Evolutionary conservation across 1,140 invertebrate species (phyloP).

Genomic region (Littorina saxatilis): DNA sequence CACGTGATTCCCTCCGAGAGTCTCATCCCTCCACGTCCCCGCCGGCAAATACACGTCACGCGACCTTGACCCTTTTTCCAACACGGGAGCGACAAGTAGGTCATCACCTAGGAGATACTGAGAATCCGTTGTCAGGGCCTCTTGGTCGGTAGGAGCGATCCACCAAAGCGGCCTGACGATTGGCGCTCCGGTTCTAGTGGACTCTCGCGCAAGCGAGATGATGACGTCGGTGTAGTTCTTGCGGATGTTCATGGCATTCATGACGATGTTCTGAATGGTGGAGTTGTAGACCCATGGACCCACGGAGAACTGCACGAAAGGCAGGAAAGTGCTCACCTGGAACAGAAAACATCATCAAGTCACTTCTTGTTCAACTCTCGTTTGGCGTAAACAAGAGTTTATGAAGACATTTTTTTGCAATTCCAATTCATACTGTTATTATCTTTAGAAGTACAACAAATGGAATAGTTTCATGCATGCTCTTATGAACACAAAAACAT

Average conservation of each 20-base stretch:
- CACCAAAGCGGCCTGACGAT: slow-evolving; percentile 92
- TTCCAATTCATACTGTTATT: too few species aligned
- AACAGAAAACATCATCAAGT: too few species aligned
- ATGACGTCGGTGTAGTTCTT: slow-evolving; percentile 77
- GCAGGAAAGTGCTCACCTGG: slow-evolving; percentile 90
- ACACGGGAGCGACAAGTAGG: slow-evolving; percentile 87
- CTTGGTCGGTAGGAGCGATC: slow-evolving; percentile 87
- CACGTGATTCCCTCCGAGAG: slow-evolving; percentile 65
- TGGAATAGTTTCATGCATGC: too few species aligned
- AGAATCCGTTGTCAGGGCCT: slow-evolving; percentile 86
- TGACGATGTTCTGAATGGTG: slow-evolving; percentile 81
- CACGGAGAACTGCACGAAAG: slow-evolving; percentile 90
- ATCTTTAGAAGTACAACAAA: too few species aligned
- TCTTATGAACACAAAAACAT: too few species aligned
- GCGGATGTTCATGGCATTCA: slow-evolving; percentile 83
- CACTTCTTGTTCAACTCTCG: too few species aligned
- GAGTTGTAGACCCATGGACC: slow-evolving; percentile 90
- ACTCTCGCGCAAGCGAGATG: slow-evolving; percentile 83
- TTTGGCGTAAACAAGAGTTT: too few species aligned
- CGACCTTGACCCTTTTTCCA: slow-evolving; percentile 80
- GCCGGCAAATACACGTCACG: slow-evolving; percentile 85
- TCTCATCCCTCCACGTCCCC: slow-evolving; percentile 55
- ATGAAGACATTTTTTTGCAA: too few species aligned
- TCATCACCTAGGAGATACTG: slow-evolving; percentile 89
- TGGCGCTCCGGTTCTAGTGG: slow-evolving; percentile 78